phyloP scores from a whole-genome alignment of 2,113 vertebrate genomes.

The Notothenia rossii region DNA sequence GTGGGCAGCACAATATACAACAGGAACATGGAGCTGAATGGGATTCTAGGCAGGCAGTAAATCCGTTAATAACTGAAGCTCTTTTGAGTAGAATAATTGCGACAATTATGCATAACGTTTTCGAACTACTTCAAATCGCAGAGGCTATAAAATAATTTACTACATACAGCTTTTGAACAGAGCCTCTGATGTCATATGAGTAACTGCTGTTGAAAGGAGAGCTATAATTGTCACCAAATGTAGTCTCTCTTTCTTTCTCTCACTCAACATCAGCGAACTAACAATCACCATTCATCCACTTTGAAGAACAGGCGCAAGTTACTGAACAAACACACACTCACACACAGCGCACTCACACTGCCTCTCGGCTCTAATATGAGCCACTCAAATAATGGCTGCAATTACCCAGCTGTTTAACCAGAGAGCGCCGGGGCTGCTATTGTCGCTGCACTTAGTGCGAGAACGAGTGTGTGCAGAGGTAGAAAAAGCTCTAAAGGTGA shows the following conservation, averaged over 20 bases:
- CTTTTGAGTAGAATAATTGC: neutral
- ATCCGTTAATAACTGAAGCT: neutral
- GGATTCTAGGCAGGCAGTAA: neutral
- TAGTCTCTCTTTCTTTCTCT: neutral
- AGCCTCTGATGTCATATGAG: constrained; percentile 3
- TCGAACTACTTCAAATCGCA: neutral
- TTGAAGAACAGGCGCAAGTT: constrained; percentile 29
- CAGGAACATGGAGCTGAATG: neutral
- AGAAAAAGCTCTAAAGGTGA: constrained; percentile 26
- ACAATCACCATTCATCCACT: constrained; percentile 54
- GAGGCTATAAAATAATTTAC: neutral
- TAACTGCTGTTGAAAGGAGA: constrained; percentile 32
- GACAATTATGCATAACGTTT: neutral
- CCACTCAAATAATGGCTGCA: constrained; percentile 51
- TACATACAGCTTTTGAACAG: neutral
- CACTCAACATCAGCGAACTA: constrained; percentile 31
- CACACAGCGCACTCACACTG: constrained; percentile 10
- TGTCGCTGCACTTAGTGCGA: constrained; percentile 47
- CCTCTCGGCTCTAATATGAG: constrained; percentile 56
- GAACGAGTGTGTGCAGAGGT: constrained; percentile 15
- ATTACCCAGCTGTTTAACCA: constrained; percentile 65
- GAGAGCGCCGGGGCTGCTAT: constrained; percentile 25
- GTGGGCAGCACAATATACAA: neutral
- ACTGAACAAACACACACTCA: constrained; percentile 50
- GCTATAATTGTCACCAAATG: constrained; percentile 31